phyloP scores from a whole-genome alignment of 2,888 invertebrate species.

The Amphipoea lucens region DNA sequence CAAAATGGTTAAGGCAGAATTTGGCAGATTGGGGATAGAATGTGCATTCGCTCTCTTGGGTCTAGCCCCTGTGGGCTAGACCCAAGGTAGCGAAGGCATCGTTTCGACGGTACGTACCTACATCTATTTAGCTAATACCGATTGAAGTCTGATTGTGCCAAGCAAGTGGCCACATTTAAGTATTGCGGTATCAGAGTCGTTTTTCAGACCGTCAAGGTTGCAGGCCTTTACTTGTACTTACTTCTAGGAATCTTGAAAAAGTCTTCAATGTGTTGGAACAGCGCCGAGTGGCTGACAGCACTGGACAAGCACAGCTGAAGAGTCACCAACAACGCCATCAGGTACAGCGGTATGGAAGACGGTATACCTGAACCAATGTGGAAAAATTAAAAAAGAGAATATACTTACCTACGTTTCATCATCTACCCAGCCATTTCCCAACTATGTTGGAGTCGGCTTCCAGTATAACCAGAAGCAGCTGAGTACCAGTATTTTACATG shows the following conservation, averaged over 20 bases:
- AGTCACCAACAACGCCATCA: slow-evolving; percentile 93
- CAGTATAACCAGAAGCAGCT: background rate
- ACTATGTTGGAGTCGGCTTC: background rate
- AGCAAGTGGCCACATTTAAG: too few relatives aligned
- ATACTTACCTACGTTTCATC: background rate
- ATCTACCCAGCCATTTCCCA: background rate
- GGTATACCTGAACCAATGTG: slow-evolving; percentile 88
- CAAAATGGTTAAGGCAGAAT: background rate
- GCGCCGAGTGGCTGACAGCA: slow-evolving; percentile 94
- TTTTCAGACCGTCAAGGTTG: too few relatives aligned
- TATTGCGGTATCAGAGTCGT: too few relatives aligned
- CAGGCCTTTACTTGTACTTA: background rate
- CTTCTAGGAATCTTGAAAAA: slow-evolving; percentile 93
- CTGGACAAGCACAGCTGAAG: slow-evolving; percentile 94
- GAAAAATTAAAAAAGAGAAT: background rate
- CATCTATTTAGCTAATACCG: too few relatives aligned
- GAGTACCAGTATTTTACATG: background rate
- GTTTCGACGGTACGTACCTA: too few relatives aligned
- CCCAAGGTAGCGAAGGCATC: too few relatives aligned
- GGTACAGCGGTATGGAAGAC: slow-evolving; percentile 91
- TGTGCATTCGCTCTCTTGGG: background rate
- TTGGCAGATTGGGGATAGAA: background rate
- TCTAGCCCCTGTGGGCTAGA: too few relatives aligned
- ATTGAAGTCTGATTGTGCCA: too few relatives aligned
- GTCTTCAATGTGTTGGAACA: slow-evolving; percentile 96